Base-by-base conservation (phyloP, 2,113 vertebrate species). In the Australoheros scitulus region DNA sequence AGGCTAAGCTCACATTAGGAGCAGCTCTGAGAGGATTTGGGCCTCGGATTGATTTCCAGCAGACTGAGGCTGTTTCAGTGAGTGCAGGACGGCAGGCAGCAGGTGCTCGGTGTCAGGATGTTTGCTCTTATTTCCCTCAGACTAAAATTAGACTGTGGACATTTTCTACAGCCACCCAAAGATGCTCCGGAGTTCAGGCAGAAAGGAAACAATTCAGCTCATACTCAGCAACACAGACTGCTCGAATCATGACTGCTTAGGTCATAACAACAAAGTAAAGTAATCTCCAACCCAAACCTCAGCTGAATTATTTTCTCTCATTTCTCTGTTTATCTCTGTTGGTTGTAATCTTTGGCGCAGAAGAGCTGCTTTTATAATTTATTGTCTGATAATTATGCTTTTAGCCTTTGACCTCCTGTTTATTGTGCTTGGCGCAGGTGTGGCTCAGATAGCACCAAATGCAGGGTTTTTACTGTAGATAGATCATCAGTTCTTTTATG, bases 91-190 rank as follows among this genome's bases (percentile, higher is more conserved):
- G 47, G 84, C 88, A 72, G 61, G 82, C 89, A 93, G 88, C 93
- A 94, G 92, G 90, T 94, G 94, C 82, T 91, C 32, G 75, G 72
- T 88, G 94, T 93, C 92, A 91, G 76, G 82, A 88, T 63, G 83
- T 90, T 91, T 89, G 72, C 87, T 91, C 89, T 90, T 84, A 87
- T 91, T 92, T 92, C 91, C 84, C 61, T 64, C 57, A 2, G 22
- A 36, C 94, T 95, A 95, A 94, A 95, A 92, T 95, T 94, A 96
- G 94, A 84, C 79, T 11, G 29, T 80, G 87, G 65, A 85, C 81
- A 70, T 83, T 88, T 88, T 79, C 86, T 87, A 68, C 81, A 58
- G 77, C 76, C 85, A 77, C 64, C 50, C 85, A 87, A 77, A 86
- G 59, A 80, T 74, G 74, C 84, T 78, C 10, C 32, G 43, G 43